These are phyloP conservation scores for Edolisoma coerulescens DNA, from an alignment of 2,113 vertebrate genomes.

Conservation along the genomic window DNA sequence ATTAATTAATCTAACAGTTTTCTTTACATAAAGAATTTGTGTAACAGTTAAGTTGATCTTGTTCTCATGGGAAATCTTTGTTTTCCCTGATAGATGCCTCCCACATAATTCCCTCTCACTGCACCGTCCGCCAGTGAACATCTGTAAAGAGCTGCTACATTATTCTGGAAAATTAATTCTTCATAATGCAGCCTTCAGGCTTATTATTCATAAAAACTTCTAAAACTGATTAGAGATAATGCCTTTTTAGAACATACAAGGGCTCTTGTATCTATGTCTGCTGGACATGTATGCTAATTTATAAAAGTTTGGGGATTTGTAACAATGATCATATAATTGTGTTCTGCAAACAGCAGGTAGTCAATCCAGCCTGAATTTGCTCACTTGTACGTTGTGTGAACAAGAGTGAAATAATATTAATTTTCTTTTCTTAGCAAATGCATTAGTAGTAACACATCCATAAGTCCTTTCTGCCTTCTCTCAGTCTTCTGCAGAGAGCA, in stretches of 20 bases:
- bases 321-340: background rate
- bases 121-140: background rate
- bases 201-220: background rate
- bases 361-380: background rate
- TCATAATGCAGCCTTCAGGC: background rate
- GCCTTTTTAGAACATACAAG: background rate
- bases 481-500: background rate
- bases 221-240: background rate
- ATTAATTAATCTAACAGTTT: background rate
- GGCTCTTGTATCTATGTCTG: too few relatives aligned
- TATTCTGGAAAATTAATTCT: background rate
- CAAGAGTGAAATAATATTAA: background rate
- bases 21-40: background rate
- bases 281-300: accelerated
- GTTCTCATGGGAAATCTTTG: background rate
- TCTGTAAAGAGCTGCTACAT: background rate
- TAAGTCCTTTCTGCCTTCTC: background rate
- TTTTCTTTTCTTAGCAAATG: background rate
- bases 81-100: background rate
- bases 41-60: background rate
- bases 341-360: background rate
- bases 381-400: background rate
- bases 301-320: background rate
- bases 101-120: background rate
- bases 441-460: background rate